A percentile compares a stretch with the other conserved stretches of the same genome.
Conservation (phyloP, 1,140 invertebrate genomes). For the Cherax destructor region DNA sequence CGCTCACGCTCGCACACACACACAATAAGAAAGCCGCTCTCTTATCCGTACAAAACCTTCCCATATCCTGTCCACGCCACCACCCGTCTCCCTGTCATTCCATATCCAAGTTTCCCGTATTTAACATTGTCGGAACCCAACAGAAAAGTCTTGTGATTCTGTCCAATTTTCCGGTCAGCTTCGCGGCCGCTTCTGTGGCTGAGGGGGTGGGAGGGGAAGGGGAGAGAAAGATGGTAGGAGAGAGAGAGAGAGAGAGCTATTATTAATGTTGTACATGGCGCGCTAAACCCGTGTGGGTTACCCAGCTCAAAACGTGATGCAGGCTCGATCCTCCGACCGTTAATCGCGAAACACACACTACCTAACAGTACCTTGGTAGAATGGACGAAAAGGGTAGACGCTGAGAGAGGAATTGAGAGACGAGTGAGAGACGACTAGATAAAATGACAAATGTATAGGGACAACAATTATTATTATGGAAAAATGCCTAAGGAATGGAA, state of each 20-base stretch:
- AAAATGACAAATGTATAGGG: too few species aligned
- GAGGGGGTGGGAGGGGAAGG: not conserved
- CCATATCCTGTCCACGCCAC: constrained; percentile 41
- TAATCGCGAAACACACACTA: too few species aligned
- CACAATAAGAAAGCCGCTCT: not conserved
- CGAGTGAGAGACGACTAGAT: too few species aligned
- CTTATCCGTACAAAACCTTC: constrained; percentile 16
- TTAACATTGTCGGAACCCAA: constrained; percentile 30
- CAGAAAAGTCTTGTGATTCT: constrained; percentile 47
- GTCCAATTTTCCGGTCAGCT: constrained; percentile 54
- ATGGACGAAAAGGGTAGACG: too few species aligned
- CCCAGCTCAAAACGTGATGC: too few species aligned
- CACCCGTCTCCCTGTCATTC: constrained; percentile 41
- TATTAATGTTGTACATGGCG: too few species aligned
- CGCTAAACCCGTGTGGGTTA: too few species aligned
- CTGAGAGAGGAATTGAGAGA: too few species aligned
- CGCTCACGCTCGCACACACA: not conserved
- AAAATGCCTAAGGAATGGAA: too few species aligned
- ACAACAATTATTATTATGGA: too few species aligned
- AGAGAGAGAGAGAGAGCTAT: not conserved
- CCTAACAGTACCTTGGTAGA: too few species aligned
- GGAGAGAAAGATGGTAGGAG: not conserved
- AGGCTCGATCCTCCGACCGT: too few species aligned
- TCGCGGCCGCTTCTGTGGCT: not conserved
- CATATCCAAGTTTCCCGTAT: constrained; percentile 40